phyloP scores from a whole-genome alignment of 2,113 vertebrate species.

The Gasterosteus nipponicus region DNA sequence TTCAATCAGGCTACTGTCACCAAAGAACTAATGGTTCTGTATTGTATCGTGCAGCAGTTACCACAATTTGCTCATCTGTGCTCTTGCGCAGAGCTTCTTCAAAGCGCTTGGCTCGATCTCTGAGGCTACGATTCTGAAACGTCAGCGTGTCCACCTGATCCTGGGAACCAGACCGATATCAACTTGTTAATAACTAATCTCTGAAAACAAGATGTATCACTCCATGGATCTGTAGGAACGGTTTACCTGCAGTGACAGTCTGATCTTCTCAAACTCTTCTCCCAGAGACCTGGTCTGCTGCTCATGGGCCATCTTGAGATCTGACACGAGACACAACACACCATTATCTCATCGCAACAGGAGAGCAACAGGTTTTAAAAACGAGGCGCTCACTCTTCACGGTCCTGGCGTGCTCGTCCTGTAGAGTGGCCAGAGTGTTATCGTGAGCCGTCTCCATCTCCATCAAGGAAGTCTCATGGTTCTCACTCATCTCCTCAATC shows the following conservation, averaged over 20 bases:
- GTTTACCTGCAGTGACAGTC: constrained; percentile 91
- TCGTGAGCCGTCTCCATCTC: constrained; percentile 87
- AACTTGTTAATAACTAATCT: neutral
- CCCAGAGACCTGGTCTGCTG: constrained; percentile 91
- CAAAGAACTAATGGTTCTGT: neutral
- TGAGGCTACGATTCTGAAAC: constrained; percentile 93
- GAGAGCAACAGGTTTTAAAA: neutral
- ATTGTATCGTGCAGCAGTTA: constrained; percentile 60
- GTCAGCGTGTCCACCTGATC: constrained; percentile 98
- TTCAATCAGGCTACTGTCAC: neutral
- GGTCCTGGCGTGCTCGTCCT: constrained; percentile 88
- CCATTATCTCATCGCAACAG: neutral
- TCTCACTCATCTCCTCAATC: constrained; percentile 89
- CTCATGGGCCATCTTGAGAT: constrained; percentile 88
- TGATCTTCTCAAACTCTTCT: constrained; percentile 91
- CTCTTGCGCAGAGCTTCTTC: constrained; percentile 94
- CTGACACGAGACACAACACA: constrained; percentile 73
- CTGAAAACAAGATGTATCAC: accelerated
- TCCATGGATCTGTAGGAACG: too few species aligned
- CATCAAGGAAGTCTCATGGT: constrained; percentile 82
- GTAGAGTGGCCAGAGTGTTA: constrained; percentile 83
- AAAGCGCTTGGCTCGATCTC: constrained; percentile 92
- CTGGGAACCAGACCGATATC: constrained; percentile 66
- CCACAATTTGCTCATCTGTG: constrained; percentile 95
- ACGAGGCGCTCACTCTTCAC: constrained; percentile 84